Evolutionary conservation across 2,797 vertebrate genomes (phyloP).

Genomic region (Protosalanx chinensis): DNA sequence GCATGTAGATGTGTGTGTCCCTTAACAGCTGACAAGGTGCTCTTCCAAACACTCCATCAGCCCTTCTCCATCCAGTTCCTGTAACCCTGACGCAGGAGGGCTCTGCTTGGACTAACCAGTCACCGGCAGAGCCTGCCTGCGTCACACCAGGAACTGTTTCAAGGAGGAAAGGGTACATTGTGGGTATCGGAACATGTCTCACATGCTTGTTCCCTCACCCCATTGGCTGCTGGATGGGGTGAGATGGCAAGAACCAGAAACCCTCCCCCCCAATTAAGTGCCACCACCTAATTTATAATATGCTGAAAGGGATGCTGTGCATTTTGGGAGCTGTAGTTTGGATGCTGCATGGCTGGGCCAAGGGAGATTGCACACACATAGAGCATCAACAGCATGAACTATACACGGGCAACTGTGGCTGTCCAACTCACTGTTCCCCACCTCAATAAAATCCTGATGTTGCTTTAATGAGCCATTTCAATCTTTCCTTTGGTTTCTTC

Average conservation of each 20-base stretch:
- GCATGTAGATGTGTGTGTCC: slow-evolving; percentile 62
- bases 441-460: slow-evolving; percentile 44
- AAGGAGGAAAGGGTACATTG: slow-evolving; percentile 17
- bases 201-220: slow-evolving; percentile 28
- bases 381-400: slow-evolving; percentile 65
- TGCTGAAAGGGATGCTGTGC: slow-evolving; percentile 48
- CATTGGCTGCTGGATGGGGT: slow-evolving; percentile 27
- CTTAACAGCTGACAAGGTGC: slow-evolving; percentile 22
- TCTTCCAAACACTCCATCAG: slow-evolving; percentile 49
- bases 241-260: slow-evolving; percentile 15
- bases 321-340: slow-evolving; percentile 52
- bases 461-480: slow-evolving; percentile 61
- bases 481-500: slow-evolving; percentile 50
- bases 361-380: slow-evolving; percentile 41
- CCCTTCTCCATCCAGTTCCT: slow-evolving; percentile 26
- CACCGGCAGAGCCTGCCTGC: slow-evolving; percentile 15
- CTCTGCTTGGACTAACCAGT: slow-evolving; percentile 22
- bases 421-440: slow-evolving; percentile 45
- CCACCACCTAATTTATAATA: slow-evolving; percentile 29
- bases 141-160: slow-evolving; percentile 16
- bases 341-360: slow-evolving; percentile 71
- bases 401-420: slow-evolving; percentile 48
- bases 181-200: slow-evolving; percentile 38
- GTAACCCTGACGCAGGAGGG: slow-evolving; percentile 1
- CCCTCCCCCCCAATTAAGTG: slow-evolving; percentile 25